A percentile compares a stretch with the other conserved stretches of the same genome.
phyloP scores from a whole-genome alignment of 2,113 vertebrate species.

The Alces alces region DNA sequence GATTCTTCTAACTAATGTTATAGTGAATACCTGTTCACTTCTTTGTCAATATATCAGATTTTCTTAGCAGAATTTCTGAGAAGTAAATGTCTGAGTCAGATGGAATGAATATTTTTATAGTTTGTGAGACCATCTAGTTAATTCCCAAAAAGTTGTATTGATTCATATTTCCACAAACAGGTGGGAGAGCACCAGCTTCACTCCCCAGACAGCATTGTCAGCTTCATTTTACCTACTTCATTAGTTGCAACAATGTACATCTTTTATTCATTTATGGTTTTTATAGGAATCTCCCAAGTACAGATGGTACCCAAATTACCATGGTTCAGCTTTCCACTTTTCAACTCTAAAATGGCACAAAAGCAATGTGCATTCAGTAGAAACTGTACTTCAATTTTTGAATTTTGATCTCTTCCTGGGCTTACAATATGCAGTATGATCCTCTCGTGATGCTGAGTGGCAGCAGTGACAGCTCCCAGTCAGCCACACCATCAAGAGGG shows the following conservation, averaged over 20 bases:
- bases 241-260: background rate
- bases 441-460: background rate
- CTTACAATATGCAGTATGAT: background rate
- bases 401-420: background rate
- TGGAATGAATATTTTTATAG: background rate
- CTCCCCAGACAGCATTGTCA: background rate
- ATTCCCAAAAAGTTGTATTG: background rate
- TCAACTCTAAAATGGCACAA: background rate
- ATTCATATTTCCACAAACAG: background rate
- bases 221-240: background rate
- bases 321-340: background rate
- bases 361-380: background rate
- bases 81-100: background rate
- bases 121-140: background rate
- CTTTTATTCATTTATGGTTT: background rate
- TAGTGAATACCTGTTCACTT: background rate
- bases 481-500: background rate
- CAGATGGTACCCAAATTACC: background rate
- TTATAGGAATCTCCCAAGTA: background rate
- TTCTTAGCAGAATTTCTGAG: slow-evolving; percentile 20
- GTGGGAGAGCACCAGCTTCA: background rate
- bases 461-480: background rate
- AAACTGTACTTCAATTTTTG: background rate
- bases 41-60: background rate
- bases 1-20: slow-evolving; percentile 23